Conservation (phyloP, 2,113 vertebrate genomes). For the Cichladusa arquata region DNA sequence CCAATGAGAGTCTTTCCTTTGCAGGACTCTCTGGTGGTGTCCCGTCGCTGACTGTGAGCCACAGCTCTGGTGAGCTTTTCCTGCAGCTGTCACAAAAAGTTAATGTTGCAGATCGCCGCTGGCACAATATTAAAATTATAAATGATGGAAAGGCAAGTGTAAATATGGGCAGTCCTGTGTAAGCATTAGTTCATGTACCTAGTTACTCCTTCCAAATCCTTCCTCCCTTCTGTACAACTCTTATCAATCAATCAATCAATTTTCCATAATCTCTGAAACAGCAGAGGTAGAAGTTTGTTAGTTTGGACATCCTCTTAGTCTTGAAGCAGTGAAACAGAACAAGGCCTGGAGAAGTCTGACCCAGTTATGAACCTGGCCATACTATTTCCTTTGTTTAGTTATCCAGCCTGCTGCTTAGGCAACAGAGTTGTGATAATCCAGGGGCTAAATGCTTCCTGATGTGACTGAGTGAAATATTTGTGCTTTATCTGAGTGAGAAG, state of each 20-base stretch:
- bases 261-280: not conserved
- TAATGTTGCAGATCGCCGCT: slow-evolving; percentile 80
- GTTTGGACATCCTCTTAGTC: not conserved
- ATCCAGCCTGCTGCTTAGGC: not conserved
- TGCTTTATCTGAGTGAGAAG: not conserved
- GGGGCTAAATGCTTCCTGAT: not conserved
- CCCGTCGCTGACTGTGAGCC: slow-evolving; percentile 79
- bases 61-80: slow-evolving; percentile 81
- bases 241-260: not conserved
- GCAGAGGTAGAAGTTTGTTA: not conserved
- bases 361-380: not conserved
- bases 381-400: not conserved
- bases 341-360: not conserved
- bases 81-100: slow-evolving; percentile 75
- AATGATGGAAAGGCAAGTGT: slow-evolving; percentile 83
- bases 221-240: not conserved
- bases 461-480: not conserved
- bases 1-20: not conserved
- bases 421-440: not conserved
- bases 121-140: slow-evolving; percentile 85
- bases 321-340: not conserved
- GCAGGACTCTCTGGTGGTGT: slow-evolving; percentile 82
- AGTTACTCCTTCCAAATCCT: not conserved
- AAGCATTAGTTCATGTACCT: not conserved
- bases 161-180: not conserved